A percentile compares a stretch with the other conserved stretches of the same genome.
Evolutionary conservation across 2,797 vertebrate genomes (phyloP).

Genomic region (Mormyrops attenuatus): DNA sequence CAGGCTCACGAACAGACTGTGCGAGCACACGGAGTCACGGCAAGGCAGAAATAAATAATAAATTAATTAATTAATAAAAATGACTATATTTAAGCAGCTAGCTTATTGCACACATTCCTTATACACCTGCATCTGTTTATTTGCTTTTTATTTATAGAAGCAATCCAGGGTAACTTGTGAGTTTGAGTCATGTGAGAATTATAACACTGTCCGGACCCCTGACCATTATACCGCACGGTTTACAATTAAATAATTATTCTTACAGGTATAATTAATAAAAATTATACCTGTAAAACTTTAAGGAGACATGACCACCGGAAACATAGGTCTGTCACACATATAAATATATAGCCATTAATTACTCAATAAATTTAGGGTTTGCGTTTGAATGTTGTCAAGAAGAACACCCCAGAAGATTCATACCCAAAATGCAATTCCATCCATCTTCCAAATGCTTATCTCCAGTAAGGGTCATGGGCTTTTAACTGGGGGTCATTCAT

Average conservation of each 20-base stretch:
- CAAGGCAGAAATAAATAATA: not conserved
- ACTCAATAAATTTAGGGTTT: not conserved
- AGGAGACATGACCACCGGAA: not conserved
- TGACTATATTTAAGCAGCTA: not conserved
- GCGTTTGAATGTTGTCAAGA: not conserved
- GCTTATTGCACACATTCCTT: not conserved
- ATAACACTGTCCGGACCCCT: not conserved
- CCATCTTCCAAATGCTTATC: not conserved
- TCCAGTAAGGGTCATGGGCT: not conserved
- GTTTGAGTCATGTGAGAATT: not conserved
- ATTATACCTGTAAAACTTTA: not conserved
- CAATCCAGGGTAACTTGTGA: not conserved
- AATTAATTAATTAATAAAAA: not conserved
- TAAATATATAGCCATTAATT: not conserved
- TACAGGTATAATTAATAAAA: not conserved
- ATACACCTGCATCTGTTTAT: not conserved
- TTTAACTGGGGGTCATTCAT: not conserved
- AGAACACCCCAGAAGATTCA: not conserved
- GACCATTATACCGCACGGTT: not conserved
- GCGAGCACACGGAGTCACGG: not conserved
- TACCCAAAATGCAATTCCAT: not conserved
- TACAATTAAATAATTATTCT: not conserved
- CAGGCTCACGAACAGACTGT: slow-evolving; percentile 84
- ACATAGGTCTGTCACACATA: not conserved
- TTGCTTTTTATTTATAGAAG: not conserved